Evolutionary conservation across 2,888 invertebrate species (phyloP).

Genomic region (Dasypogon diadema): DNA sequence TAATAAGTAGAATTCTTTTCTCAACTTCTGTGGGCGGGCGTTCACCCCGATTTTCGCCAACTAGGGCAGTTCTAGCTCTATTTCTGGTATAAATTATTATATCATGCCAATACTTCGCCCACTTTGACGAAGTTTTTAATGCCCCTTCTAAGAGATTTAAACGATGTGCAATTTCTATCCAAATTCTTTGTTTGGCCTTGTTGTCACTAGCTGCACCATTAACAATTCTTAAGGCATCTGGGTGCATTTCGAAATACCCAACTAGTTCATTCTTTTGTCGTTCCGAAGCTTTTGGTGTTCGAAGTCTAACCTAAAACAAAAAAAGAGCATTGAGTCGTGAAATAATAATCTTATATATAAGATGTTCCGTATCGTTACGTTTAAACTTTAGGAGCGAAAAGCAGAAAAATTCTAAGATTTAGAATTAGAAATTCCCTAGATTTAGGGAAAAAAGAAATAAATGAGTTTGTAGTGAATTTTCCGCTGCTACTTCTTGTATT

Average conservation of each 20-base stretch:
- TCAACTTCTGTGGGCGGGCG: conserved; percentile 51
- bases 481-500: too few species aligned
- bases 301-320: conserved; percentile 20
- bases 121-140: conserved; percentile 53
- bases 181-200: conserved; percentile 52
- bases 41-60: conserved; percentile 33
- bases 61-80: conserved; percentile 47
- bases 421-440: too few species aligned
- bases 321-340: too few species aligned
- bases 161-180: conserved; percentile 54
- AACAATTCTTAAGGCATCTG: conserved; percentile 50
- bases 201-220: conserved; percentile 30
- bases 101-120: conserved; percentile 55
- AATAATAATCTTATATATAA: too few species aligned
- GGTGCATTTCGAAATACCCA: conserved; percentile 53
- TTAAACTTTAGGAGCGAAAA: too few species aligned
- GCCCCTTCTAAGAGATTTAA: conserved; percentile 53
- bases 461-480: too few species aligned
- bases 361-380: too few species aligned
- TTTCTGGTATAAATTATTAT: conserved; percentile 53
- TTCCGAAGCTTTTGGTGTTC: conserved; percentile 52
- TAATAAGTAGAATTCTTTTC: conserved; percentile 46
- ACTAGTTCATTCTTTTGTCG: conserved; percentile 52
- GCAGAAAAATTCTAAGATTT: too few species aligned
- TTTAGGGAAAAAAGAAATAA: too few species aligned